These are phyloP conservation scores for Scaptomyza graminum DNA, from an alignment of 1,140 invertebrate species.

Conservation along the genomic window DNA sequence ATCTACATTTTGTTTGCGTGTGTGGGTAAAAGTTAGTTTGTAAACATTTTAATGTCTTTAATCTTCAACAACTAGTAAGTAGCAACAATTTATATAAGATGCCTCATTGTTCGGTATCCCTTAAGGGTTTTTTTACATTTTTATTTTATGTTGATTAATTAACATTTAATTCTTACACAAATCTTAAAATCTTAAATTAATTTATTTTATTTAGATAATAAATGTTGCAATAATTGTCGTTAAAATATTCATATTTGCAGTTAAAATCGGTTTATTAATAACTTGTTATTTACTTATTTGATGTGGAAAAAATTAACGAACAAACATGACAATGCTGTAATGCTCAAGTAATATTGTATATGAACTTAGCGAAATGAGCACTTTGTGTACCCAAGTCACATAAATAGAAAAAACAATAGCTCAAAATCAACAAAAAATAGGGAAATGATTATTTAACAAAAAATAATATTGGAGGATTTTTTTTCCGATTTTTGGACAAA, in stretches of 20 bases:
- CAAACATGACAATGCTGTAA: slow-evolving; percentile 26
- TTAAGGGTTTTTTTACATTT: not conserved
- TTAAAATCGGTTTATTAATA: too few species aligned
- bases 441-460: not conserved
- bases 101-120: not conserved
- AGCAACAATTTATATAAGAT: not conserved
- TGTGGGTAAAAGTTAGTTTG: not conserved
- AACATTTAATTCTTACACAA: too few species aligned
- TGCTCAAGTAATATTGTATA: slow-evolving; percentile 10
- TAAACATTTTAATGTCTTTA: slow-evolving; percentile 2
- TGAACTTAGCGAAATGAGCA: slow-evolving; percentile 22
- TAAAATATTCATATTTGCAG: too few species aligned
- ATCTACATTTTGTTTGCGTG: not conserved
- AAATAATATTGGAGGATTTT: too few species aligned
- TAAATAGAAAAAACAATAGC: slow-evolving; percentile 22
- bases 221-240: too few species aligned
- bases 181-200: too few species aligned
- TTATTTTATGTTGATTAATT: not conserved
- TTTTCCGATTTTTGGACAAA: too few species aligned
- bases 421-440: slow-evolving; percentile 6
- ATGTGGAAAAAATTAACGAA: slow-evolving; percentile 16
- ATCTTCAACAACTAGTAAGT: slow-evolving; percentile 2
- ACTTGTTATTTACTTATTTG: not conserved
- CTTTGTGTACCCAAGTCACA: slow-evolving; percentile 27
- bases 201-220: too few species aligned